A percentile compares a stretch with the other conserved stretches of the same genome.
Evolutionary conservation across 2,888 invertebrate species (phyloP).

Genomic region (Catotricha subobsoleta): DNA sequence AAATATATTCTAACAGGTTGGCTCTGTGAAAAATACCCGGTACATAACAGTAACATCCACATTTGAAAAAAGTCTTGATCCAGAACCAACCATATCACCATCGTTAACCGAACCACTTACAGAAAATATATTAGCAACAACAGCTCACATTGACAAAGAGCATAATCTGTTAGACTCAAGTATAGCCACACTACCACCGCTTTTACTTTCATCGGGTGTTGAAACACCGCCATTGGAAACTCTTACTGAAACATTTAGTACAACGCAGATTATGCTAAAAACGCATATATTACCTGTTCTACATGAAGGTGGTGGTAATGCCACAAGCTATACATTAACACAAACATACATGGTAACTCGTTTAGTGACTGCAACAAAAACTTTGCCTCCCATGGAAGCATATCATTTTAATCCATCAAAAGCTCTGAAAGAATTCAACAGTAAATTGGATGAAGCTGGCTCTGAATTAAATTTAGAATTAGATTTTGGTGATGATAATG

Average conservation of each 20-base stretch:
- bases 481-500: constrained; percentile 67
- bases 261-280: constrained; percentile 72
- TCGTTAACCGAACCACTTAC: constrained; percentile 60
- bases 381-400: constrained; percentile 69
- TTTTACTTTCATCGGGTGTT: constrained; percentile 54
- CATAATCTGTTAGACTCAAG: constrained; percentile 51
- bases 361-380: constrained; percentile 78
- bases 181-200: constrained; percentile 65
- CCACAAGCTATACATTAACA: constrained; percentile 61
- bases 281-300: constrained; percentile 77
- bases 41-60: constrained; percentile 78
- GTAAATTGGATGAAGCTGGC: constrained; percentile 72
- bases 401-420: constrained; percentile 75
- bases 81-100: constrained; percentile 34
- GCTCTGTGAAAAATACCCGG: constrained; percentile 69
- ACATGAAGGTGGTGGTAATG: constrained; percentile 49
- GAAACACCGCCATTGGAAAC: constrained; percentile 79
- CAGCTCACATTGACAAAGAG: constrained; percentile 56
- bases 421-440: constrained; percentile 75
- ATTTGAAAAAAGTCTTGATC: constrained; percentile 57
- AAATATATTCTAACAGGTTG: constrained; percentile 39
- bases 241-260: constrained; percentile 77
- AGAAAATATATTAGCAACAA: constrained; percentile 70
- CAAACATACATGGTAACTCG: constrained; percentile 79
- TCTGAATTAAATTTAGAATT: constrained; percentile 71